These are phyloP conservation scores for Drosophila leonis DNA, from an alignment of 2,888 invertebrate species.

Conservation along the genomic window DNA sequence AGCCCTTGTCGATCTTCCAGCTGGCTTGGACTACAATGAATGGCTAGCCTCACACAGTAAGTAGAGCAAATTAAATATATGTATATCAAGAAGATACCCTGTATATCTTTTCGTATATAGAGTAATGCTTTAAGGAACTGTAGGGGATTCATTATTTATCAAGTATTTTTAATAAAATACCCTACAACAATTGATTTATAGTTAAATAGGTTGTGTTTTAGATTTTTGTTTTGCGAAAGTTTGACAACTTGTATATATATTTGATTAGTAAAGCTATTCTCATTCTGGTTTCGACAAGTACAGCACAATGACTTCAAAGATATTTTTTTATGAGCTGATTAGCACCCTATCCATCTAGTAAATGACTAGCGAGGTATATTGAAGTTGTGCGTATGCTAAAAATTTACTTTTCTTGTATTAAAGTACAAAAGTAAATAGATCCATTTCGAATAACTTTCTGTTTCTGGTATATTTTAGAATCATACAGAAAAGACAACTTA, in stretches of 20 bases:
- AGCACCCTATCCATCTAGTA: not conserved
- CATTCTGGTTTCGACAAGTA: not conserved
- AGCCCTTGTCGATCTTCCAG: constrained; percentile 96
- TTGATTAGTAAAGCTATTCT: not conserved
- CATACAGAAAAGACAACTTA: too few species aligned
- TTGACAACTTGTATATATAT: not conserved
- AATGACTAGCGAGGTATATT: not conserved
- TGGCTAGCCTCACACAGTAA: constrained; percentile 99
- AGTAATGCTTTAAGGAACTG: not conserved
- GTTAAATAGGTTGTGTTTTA: not conserved
- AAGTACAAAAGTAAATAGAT: not conserved
- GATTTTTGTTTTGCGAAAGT: too few species aligned
- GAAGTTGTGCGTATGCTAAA: not conserved
- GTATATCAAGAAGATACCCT: not conserved
- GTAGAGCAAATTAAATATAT: constrained; percentile 74
- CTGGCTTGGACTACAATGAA: constrained; percentile 98
- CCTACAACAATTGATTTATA: too few species aligned
- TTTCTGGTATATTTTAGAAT: not conserved
- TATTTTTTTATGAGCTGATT: constrained; percentile 1
- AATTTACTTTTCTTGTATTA: not conserved
- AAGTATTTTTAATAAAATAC: too few species aligned
- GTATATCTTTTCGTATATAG: not conserved
- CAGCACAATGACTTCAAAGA: not conserved
- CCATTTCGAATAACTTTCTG: not conserved
- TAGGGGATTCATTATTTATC: not conserved